phyloP scores from a whole-genome alignment of 2,113 vertebrate species.

The Laterallus jamaicensis region DNA sequence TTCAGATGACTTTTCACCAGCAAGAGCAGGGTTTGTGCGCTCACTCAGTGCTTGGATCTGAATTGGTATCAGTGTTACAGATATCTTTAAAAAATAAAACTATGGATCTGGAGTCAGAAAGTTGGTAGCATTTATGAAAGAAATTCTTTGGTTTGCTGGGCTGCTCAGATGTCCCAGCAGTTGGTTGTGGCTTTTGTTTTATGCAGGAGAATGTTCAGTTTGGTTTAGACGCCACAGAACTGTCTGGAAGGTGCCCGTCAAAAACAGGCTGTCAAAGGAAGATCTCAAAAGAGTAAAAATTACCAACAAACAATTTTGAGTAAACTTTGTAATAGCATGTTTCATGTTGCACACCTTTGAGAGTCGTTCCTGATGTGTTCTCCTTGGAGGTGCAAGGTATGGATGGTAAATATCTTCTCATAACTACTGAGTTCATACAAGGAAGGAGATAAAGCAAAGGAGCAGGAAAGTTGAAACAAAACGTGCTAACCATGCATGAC shows the following conservation, averaged over 20 bases:
- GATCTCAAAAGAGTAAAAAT: not conserved
- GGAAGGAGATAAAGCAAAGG: not conserved
- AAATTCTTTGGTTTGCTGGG: not conserved
- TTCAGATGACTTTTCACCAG: not conserved
- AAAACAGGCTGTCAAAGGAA: not conserved
- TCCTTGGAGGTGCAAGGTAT: not conserved
- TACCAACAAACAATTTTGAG: not conserved
- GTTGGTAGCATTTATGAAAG: not conserved
- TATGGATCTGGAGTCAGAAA: not conserved
- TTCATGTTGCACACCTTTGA: not conserved
- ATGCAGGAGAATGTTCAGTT: not conserved
- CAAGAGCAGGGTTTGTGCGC: not conserved
- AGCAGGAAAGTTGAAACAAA: not conserved
- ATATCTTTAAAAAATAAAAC: not conserved
- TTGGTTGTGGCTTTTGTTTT: not conserved
- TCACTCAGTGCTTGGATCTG: not conserved
- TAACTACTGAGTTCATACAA: not conserved
- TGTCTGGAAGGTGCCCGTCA: slow-evolving; percentile 1
- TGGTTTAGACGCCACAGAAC: not conserved
- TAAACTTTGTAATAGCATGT: not conserved
- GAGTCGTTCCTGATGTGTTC: not conserved
- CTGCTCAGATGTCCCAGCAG: not conserved
- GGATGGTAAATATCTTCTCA: not conserved
- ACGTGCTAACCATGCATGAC: not conserved
- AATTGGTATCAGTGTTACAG: not conserved